Base-by-base conservation (phyloP, 2,888 invertebrate genomes). In the Calephelis perditalis region DNA sequence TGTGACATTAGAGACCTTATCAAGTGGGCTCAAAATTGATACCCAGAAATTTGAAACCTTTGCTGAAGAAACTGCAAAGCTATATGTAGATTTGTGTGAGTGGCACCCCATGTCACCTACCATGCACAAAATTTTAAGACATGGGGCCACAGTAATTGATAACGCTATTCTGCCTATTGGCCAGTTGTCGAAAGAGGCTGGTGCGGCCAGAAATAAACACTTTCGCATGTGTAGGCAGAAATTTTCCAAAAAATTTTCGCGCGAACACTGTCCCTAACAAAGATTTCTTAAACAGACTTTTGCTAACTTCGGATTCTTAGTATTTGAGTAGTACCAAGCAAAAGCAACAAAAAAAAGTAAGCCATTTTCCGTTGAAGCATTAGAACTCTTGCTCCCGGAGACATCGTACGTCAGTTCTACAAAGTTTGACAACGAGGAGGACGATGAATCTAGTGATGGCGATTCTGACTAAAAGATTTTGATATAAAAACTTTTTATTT, bases 91-190 rank as follows among this genome's bases (percentile, higher is more conserved):
- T n/a, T 60, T 72, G 36, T 79, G 76, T 68, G 47, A 12, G 5
- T 75, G 77, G 72, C 59, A 66, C 43, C 64, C 70, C 26, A 74
- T 78, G 77, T 68, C 73, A 43, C 71, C 75, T 10, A 77, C 74
- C 4, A 55, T 76, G 62, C 74, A 74, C 61, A 75, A 73, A 65
- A 64, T 75, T 57, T 62, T 76, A 57, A 63, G 73, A 5, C 76
- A 79, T 67, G 73, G 74, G 2, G 54, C 71, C 10, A 47, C 43
- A 49, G 60, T 76, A 7, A 71, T 76, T 15, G 52, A 71, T 54
- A 61, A 70, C 45, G 70, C 73, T 12, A 58, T 75, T 26, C 57
- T 77, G 12, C 73, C 73, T 9, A 74, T 74, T 26, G 73, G 72
- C 4, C 69, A 68, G 45, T 62, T 76, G 7, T 74, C 71, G 5